These are phyloP conservation scores for Melieria omissa DNA, from an alignment of 2,888 invertebrate species.

Conservation along the genomic window DNA sequence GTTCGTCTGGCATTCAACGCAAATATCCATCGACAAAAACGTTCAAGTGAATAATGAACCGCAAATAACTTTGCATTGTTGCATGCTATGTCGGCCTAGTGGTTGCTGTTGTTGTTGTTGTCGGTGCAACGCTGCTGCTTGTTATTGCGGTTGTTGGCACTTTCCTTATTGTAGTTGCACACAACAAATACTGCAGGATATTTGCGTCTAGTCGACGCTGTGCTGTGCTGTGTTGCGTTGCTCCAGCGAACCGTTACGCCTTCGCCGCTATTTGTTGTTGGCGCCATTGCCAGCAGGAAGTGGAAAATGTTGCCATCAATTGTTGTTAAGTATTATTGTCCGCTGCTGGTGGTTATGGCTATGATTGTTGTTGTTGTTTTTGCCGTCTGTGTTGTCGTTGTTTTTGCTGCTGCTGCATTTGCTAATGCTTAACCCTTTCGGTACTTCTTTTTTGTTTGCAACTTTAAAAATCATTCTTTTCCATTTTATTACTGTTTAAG, in stretches of 20 bases:
- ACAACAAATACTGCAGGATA: not conserved
- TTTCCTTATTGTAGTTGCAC: constrained; percentile 12
- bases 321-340: not conserved
- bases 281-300: not conserved
- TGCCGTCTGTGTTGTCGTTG: no score
- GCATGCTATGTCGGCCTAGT: not conserved
- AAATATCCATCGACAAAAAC: constrained; percentile 17
- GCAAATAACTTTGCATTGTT: constrained; percentile 37
- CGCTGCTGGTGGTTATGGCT: no score
- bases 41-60: constrained; percentile 42
- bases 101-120: constrained; percentile 2
- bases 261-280: constrained; percentile 2
- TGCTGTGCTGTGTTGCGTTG: no score
- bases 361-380: no score
- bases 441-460: no score
- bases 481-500: no score
- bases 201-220: not conserved
- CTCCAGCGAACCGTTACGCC: no score
- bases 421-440: no score
- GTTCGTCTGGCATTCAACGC: not conserved
- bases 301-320: constrained; percentile 1
- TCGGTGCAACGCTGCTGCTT: not conserved
- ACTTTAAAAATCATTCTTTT: no score
- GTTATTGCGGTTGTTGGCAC: constrained; percentile 10
- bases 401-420: not conserved